Base-by-base conservation (phyloP, 1,140 invertebrate species). In the Zaprionus ghesquierei region DNA sequence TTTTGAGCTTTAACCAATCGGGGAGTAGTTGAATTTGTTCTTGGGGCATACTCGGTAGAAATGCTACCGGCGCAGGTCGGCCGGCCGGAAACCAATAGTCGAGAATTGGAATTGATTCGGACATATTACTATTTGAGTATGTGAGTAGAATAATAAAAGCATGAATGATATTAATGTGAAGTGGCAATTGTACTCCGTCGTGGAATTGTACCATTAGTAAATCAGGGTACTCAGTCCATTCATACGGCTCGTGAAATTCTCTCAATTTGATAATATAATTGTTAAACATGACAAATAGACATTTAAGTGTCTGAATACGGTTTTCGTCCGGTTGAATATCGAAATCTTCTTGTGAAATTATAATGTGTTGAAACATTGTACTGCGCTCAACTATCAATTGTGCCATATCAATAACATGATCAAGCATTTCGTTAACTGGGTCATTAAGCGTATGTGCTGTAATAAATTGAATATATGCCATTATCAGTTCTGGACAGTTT, bases 111-210 rank as follows among this genome's bases (percentile, higher is more conserved):
- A 91, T 75, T 1, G 91, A 90, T 25, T 92, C 91, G 0, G 81
- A 70, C 76, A 92, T 89, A 44, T 79, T 89, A 54, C 74, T 90
- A 46, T 81, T 91, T 15, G 81, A 87, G 35, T 92, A 89, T 1
- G 97, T 98, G 1, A 99, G 92, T 1, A 99, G 92, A 79, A 99
- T 98, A n/a, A 99, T 96, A 92, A 98, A 97, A 2, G 98, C 97
- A 89, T 99, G 98, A 29, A 99, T 97, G 0, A 98, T 95, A 5
- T 98, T 92, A 65, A 98, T 95, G 87, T 98, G 96, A 92, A 99
- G 94, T 0, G 96, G 96, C 41, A 96, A 96, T 76, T 96, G 95
- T 60, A 97, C 95, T 0, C 97, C 97, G 44, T 94, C 94, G n/a
- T 94, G 93, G 96, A 98, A 99, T 74, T 97, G 95, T 4, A 99